Conservation (phyloP, 2,888 invertebrate genomes). For the Drosophila kokeensis region DNA sequence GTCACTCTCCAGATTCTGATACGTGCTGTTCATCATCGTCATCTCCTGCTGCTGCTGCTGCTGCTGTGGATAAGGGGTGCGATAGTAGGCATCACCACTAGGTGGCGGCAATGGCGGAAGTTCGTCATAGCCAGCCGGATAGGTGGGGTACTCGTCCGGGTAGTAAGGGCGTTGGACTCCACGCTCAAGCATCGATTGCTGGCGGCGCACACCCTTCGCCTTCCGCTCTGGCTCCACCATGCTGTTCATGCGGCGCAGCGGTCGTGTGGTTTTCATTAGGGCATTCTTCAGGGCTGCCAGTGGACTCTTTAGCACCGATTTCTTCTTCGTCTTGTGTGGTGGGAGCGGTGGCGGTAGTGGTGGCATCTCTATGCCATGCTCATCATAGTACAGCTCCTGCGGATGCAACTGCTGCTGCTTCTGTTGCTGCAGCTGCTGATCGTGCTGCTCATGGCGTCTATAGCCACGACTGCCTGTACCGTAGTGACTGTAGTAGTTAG, state of each 20-base stretch:
- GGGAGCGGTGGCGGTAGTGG: constrained; percentile 79
- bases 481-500: constrained; percentile 75
- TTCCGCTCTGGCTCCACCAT: constrained; percentile 84
- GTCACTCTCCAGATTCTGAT: constrained; percentile 84
- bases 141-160: constrained; percentile 84
- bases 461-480: constrained; percentile 49
- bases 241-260: constrained; percentile 84
- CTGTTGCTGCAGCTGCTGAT: background rate
- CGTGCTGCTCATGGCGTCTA: constrained; percentile 38
- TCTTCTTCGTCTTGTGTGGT: constrained; percentile 82
- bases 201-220: constrained; percentile 82
- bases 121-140: constrained; percentile 82
- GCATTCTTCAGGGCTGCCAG: constrained; percentile 84
- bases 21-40: constrained; percentile 82
- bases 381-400: constrained; percentile 78
- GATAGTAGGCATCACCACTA: constrained; percentile 67
- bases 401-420: constrained; percentile 1
- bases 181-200: constrained; percentile 85
- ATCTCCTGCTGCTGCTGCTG: constrained; percentile 42
- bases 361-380: constrained; percentile 66
- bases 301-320: constrained; percentile 84
- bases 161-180: constrained; percentile 83
- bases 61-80: constrained; percentile 63
- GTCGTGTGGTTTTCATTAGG: constrained; percentile 83
- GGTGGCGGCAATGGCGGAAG: constrained; percentile 63